Conservation (phyloP, 1,140 invertebrate species). For the Latrodectus geometricus region DNA sequence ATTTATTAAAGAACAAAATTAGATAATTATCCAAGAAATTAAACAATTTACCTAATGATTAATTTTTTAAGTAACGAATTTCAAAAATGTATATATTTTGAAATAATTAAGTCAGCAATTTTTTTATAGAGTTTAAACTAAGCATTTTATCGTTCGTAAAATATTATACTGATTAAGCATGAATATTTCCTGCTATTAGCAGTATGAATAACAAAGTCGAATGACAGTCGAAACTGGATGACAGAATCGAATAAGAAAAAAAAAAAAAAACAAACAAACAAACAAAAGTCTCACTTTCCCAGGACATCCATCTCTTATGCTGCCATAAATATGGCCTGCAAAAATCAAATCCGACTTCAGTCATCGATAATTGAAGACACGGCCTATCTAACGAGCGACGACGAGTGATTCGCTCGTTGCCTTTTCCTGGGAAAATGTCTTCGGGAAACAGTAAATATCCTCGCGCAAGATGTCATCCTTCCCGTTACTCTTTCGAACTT, state of each 20-base stretch:
- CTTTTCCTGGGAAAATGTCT: background rate
- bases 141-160: too few species aligned
- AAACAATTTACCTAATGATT: too few species aligned
- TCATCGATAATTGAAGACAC: background rate
- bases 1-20: too few species aligned
- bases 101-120: too few species aligned
- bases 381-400: background rate
- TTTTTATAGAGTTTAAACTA: too few species aligned
- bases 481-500: constrained; percentile 15
- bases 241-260: background rate
- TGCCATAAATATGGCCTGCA: background rate
- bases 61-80: too few species aligned
- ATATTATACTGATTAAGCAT: too few species aligned
- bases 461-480: constrained; percentile 1
- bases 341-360: background rate
- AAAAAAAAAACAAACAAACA: background rate
- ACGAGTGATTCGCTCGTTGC: too few species aligned
- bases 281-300: background rate
- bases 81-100: too few species aligned
- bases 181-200: too few species aligned
- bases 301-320: background rate
- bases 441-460: background rate
- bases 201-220: too few species aligned
- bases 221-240: background rate
- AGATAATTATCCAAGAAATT: too few species aligned